phyloP scores from a whole-genome alignment of 2,113 vertebrate species.

The Ptilorrhoa leucosticta region DNA sequence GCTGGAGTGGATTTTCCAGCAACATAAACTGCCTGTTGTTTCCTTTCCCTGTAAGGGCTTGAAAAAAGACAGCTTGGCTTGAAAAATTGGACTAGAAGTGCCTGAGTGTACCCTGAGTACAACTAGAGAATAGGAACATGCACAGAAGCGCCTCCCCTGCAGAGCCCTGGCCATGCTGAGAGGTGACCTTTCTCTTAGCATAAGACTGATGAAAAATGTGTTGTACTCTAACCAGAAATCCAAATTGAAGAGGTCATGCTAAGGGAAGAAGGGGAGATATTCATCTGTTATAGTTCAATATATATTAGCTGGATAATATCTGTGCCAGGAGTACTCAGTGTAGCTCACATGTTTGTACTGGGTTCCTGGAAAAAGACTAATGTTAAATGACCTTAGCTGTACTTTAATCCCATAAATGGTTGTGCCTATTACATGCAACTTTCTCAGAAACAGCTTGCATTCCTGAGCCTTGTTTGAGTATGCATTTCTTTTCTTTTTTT shows the following conservation, averaged over 20 bases:
- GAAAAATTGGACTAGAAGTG: neutral
- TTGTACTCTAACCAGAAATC: neutral
- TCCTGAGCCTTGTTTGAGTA: neutral
- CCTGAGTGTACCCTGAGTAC: neutral
- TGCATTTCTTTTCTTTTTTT: neutral
- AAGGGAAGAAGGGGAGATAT: neutral
- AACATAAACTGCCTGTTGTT: neutral
- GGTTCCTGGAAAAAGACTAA: neutral
- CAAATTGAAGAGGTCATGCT: neutral
- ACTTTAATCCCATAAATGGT: conserved; percentile 41
- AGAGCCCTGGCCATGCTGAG: neutral
- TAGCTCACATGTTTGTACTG: neutral
- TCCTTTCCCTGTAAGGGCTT: conserved; percentile 6
- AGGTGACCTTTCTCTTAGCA: neutral
- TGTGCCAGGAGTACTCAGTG: neutral
- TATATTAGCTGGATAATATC: neutral
- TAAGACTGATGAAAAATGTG: neutral
- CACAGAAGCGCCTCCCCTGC: neutral
- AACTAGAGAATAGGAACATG: neutral
- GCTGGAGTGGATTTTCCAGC: neutral
- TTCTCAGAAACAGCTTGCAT: neutral
- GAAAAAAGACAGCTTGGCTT: neutral
- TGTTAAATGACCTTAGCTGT: neutral
- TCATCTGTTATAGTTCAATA: neutral
- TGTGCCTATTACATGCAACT: neutral